Percentiles rank a stretch among this genome's conserved stretches.
Conservation (phyloP, 2,888 invertebrate genomes). For the Mesochorus sp. region DNA sequence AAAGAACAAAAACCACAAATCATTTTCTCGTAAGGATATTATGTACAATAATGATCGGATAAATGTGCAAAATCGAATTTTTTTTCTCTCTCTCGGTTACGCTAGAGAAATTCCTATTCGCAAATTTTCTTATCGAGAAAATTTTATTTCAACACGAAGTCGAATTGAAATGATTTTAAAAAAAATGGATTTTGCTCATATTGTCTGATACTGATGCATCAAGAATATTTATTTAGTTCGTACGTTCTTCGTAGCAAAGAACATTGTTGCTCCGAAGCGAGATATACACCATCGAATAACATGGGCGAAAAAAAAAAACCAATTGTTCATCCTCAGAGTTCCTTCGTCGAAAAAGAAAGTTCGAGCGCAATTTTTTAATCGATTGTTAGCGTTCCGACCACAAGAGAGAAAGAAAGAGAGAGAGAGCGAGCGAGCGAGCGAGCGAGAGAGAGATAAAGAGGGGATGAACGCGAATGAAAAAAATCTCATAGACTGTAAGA, state of each 20-base stretch:
- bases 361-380: slow-evolving; percentile 22
- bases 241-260: slow-evolving; percentile 25
- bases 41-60: neutral
- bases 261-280: slow-evolving; percentile 28
- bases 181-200: neutral
- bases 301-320: neutral
- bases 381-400: slow-evolving; percentile 16
- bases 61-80: neutral
- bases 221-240: slow-evolving; percentile 39
- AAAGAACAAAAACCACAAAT: neutral
- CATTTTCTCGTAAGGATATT: neutral
- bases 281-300: slow-evolving; percentile 32
- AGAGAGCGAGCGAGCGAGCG: too few species aligned
- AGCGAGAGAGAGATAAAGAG: too few species aligned
- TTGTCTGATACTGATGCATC: slow-evolving; percentile 40
- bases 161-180: neutral
- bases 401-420: neutral
- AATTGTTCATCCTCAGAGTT: slow-evolving; percentile 33
- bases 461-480: too few species aligned
- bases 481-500: slow-evolving; percentile 44
- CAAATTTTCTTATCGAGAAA: too few species aligned
- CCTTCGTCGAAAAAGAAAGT: slow-evolving; percentile 12
- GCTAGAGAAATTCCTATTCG: too few species aligned
- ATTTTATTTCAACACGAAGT: too few species aligned
- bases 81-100: too few species aligned